These are phyloP conservation scores for Todus mexicanus DNA, from an alignment of 2,797 vertebrate species.

Conservation along the genomic window DNA sequence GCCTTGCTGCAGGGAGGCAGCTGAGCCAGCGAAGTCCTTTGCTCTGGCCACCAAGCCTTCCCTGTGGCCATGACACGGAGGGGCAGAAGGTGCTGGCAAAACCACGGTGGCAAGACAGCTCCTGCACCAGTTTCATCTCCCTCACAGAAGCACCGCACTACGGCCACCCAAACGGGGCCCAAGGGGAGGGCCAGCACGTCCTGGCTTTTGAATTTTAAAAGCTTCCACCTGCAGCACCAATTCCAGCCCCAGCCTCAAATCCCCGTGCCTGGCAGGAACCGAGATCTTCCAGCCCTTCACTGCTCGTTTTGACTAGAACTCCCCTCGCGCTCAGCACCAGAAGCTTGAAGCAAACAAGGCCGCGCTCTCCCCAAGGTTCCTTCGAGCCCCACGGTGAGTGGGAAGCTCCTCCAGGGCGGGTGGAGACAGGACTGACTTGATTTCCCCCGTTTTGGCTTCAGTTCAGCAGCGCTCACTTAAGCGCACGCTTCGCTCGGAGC, in stretches of 20 bases:
- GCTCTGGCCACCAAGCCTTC: neutral
- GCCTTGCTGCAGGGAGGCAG: neutral
- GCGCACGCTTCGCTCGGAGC: neutral
- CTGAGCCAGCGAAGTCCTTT: neutral
- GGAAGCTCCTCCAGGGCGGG: neutral
- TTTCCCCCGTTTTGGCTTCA: neutral
- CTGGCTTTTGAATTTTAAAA: neutral
- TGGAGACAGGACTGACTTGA: conserved; percentile 5
- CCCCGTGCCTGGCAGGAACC: neutral
- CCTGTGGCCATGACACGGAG: neutral
- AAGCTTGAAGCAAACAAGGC: neutral
- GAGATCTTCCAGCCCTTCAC: neutral
- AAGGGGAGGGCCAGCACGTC: neutral
- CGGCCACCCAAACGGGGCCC: neutral
- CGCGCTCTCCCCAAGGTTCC: neutral
- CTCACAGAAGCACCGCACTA: accelerated
- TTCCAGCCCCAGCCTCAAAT: neutral
- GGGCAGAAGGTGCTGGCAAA: neutral
- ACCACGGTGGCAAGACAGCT: neutral
- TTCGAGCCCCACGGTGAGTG: neutral
- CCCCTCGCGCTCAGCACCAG: neutral
- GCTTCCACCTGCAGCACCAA: neutral
- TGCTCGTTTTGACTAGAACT: neutral
- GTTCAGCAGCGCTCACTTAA: neutral
- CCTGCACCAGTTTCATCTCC: neutral